Conservation (phyloP, 2,113 vertebrate species). For the Eptesicus fuscus region DNA sequence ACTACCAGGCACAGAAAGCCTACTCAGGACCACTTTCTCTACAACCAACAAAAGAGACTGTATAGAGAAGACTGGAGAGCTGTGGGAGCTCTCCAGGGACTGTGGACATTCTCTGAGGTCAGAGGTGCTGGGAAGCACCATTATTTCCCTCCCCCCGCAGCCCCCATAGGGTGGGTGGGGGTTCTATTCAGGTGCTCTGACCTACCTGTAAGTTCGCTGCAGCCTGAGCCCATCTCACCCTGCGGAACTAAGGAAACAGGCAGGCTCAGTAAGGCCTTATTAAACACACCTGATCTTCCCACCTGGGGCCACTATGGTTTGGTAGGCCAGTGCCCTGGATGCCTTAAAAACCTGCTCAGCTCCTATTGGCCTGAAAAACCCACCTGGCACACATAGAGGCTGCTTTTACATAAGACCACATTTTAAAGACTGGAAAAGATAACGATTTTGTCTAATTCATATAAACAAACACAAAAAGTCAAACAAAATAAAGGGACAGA, state of each 20-base stretch:
- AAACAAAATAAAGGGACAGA: background rate
- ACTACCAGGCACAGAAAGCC: background rate
- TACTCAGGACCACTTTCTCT: background rate
- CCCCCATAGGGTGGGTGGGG: background rate
- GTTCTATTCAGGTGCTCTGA: background rate
- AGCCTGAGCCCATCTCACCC: background rate
- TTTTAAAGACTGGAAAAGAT: background rate
- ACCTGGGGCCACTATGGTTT: background rate
- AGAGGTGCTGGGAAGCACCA: background rate
- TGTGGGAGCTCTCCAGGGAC: background rate
- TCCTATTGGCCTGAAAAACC: background rate
- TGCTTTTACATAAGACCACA: background rate
- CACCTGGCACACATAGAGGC: background rate
- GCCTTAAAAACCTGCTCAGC: background rate
- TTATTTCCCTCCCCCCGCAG: fast-evolving
- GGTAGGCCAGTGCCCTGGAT: background rate
- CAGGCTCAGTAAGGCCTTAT: no score
- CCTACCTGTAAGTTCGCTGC: background rate
- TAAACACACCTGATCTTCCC: background rate
- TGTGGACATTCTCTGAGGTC: background rate
- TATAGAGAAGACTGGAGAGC: background rate
- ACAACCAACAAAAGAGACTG: background rate
- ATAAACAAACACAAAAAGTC: background rate
- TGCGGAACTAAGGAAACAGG: background rate
- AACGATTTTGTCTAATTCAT: background rate